Evolutionary conservation across 2,888 invertebrate species (phyloP).

Genomic region (Hedya salicella): DNA sequence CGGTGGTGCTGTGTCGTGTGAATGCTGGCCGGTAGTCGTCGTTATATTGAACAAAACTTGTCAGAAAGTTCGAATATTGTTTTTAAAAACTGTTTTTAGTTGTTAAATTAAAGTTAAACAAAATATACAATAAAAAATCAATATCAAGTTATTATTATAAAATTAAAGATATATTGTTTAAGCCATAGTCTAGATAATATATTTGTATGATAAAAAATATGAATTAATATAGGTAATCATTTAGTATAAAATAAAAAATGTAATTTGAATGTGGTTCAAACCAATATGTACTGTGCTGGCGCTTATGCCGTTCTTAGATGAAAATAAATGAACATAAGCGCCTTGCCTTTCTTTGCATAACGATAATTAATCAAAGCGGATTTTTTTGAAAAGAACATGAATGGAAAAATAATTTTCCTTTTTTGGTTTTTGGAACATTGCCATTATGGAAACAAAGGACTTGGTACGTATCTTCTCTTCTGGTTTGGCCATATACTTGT

Average conservation of each 20-base stretch:
- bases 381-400: too few relatives aligned
- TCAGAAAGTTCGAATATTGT: constrained; percentile 31
- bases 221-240: constrained; percentile 31
- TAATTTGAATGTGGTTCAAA: constrained; percentile 28
- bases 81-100: constrained; percentile 18
- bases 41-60: constrained; percentile 31
- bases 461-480: background rate
- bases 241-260: constrained; percentile 29
- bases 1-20: background rate
- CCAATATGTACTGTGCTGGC: background rate
- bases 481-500: constrained; percentile 5
- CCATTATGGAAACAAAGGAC: background rate
- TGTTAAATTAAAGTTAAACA: constrained; percentile 17
- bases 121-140: constrained; percentile 34
- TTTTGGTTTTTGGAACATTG: background rate
- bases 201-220: constrained; percentile 41
- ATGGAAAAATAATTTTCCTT: background rate
- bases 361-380: background rate
- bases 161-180: constrained; percentile 39
- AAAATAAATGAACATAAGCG: background rate
- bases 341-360: background rate
- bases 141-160: constrained; percentile 40
- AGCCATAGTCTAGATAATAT: constrained; percentile 40
- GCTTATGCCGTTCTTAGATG: background rate
- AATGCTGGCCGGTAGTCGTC: background rate